A percentile compares a stretch with the other conserved stretches of the same genome.
Evolutionary conservation across 2,888 invertebrate species (phyloP).

Genomic region (Zelleria hepariella): DNA sequence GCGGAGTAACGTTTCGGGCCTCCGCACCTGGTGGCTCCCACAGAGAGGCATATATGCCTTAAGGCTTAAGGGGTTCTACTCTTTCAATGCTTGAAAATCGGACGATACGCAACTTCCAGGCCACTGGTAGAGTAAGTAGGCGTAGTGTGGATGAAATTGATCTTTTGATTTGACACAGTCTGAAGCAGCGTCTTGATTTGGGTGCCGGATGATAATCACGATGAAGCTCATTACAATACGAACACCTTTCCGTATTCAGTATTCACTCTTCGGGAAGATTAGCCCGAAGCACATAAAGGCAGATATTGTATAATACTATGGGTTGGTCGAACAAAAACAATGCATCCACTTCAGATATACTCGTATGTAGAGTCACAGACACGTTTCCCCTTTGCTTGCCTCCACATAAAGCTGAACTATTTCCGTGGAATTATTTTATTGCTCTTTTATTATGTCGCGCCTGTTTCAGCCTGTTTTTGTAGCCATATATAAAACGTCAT

Average conservation of each 20-base stretch:
- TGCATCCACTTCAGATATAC: not conserved
- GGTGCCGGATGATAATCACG: no score
- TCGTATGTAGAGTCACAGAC: not conserved
- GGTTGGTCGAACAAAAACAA: not conserved
- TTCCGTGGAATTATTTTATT: conserved; percentile 30
- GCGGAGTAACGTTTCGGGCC: conserved; percentile 29
- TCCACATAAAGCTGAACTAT: conserved; percentile 29
- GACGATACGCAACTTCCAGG: no score
- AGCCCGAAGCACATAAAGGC: no score
- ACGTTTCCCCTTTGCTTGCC: conserved; percentile 29
- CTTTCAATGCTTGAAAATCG: not conserved
- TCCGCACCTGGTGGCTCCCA: conserved; percentile 46
- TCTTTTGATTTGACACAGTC: no score
- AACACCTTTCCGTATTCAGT: no score
- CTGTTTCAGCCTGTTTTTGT: not conserved
- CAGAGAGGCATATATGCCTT: conserved; percentile 36
- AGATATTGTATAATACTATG: not conserved
- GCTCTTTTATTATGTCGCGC: conserved; percentile 17
- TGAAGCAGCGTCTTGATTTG: no score
- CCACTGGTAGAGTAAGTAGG: no score
- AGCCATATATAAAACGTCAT: not conserved
- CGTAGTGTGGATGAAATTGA: no score
- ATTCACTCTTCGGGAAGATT: no score
- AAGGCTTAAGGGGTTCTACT: conserved; percentile 16
- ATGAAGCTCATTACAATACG: no score